Conservation (phyloP, 2,888 invertebrate genomes). For the Euproctis similis region DNA sequence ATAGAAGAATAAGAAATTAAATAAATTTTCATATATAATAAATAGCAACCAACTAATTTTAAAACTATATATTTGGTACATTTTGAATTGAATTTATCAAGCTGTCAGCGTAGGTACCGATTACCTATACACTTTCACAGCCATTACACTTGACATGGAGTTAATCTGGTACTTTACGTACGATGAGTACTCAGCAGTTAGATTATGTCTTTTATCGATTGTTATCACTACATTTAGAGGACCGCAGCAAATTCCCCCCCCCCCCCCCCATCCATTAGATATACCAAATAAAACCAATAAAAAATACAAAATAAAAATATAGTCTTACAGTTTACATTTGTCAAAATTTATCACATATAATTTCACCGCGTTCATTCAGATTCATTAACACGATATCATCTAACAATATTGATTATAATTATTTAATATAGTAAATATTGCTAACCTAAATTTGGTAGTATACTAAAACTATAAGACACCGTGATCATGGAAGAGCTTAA, state of each 20-base stretch:
- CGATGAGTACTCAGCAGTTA: too few species aligned
- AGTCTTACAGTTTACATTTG: too few species aligned
- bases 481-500: conserved; percentile 22
- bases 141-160: conserved; percentile 32
- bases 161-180: conserved; percentile 15
- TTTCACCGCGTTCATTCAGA: background rate
- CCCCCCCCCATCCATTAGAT: too few species aligned
- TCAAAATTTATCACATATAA: background rate
- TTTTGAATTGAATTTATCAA: conserved; percentile 27
- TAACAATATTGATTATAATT: conserved; percentile 10
- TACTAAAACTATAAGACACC: conserved; percentile 20
- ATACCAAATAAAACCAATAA: too few species aligned
- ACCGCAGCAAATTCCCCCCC: too few species aligned
- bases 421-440: too few species aligned
- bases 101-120: conserved; percentile 17
- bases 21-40: too few species aligned
- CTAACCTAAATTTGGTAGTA: conserved; percentile 24
- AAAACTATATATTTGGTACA: conserved; percentile 25
- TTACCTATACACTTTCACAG: conserved; percentile 43
- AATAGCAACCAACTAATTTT: background rate
- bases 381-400: background rate
- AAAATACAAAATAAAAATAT: conserved; percentile 5
- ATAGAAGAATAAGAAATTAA: background rate
- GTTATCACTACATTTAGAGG: too few species aligned
- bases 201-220: too few species aligned